These are phyloP conservation scores for Thunnus albacares DNA, from an alignment of 2,797 vertebrate species.

Conservation along the genomic window DNA sequence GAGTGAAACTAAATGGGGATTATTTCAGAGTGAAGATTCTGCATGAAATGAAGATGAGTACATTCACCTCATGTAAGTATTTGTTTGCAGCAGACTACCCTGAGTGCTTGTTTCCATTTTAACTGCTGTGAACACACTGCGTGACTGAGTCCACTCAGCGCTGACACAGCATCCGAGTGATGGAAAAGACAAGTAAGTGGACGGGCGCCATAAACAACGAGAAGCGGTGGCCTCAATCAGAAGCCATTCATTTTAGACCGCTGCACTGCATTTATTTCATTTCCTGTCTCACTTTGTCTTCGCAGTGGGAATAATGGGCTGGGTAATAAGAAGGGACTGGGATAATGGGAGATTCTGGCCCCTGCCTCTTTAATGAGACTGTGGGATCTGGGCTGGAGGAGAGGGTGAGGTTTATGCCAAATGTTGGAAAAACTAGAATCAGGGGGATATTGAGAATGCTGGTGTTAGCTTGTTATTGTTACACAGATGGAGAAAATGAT, in stretches of 20 bases:
- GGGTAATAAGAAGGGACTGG: slow-evolving; percentile 78
- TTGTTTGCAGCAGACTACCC: not conserved
- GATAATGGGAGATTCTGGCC: slow-evolving; percentile 78
- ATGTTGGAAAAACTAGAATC: slow-evolving; percentile 59
- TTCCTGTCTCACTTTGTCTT: slow-evolving; percentile 84
- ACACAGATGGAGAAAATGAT: slow-evolving; percentile 27
- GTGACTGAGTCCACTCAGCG: slow-evolving; percentile 65
- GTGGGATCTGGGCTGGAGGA: slow-evolving; percentile 66
- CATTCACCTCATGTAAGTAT: not conserved
- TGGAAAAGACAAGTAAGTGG: slow-evolving; percentile 77
- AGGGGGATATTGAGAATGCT: slow-evolving; percentile 43
- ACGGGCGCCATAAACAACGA: slow-evolving; percentile 76
- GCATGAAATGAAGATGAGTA: not conserved
- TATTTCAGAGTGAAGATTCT: not conserved
- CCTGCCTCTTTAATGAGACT: slow-evolving; percentile 68
- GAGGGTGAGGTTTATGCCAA: slow-evolving; percentile 54
- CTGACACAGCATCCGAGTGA: slow-evolving; percentile 70
- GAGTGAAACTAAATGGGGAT: not conserved
- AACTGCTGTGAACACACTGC: slow-evolving; percentile 52
- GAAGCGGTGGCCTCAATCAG: slow-evolving; percentile 75
- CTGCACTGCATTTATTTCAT: slow-evolving; percentile 81
- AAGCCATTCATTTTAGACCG: slow-evolving; percentile 78
- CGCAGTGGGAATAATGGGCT: slow-evolving; percentile 75
- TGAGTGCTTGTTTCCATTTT: slow-evolving; percentile 4
- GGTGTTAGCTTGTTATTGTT: slow-evolving; percentile 49